These are phyloP conservation scores for Acanthochromis polyacanthus DNA, from an alignment of 2,113 vertebrate species.

Conservation along the genomic window DNA sequence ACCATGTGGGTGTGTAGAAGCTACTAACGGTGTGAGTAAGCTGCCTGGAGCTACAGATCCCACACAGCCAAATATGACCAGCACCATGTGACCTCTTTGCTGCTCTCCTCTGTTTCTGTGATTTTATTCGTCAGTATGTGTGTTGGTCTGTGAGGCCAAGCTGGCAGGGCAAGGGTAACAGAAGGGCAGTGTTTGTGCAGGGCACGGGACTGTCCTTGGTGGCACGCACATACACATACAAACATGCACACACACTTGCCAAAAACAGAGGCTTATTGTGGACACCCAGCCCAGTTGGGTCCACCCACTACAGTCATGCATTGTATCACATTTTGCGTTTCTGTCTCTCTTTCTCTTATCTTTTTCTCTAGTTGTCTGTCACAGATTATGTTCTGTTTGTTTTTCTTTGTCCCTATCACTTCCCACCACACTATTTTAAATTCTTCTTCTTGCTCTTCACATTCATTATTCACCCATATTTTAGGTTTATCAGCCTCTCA, in stretches of 20 bases:
- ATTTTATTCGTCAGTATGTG: constrained; percentile 53
- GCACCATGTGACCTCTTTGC: constrained; percentile 46
- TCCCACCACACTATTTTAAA: neutral
- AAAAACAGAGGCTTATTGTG: constrained; percentile 83
- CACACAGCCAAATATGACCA: constrained; percentile 40
- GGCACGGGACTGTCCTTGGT: constrained; percentile 76
- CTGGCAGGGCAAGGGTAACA: constrained; percentile 66
- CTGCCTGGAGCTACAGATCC: constrained; percentile 25
- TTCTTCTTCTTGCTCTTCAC: neutral
- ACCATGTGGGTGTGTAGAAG: neutral
- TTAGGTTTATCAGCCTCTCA: neutral
- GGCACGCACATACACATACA: constrained; percentile 62
- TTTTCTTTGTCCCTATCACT: neutral
- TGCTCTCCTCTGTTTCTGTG: constrained; percentile 34
- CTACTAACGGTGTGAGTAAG: constrained; percentile 32
- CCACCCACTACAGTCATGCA: constrained; percentile 71
- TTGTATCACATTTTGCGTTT: constrained; percentile 62
- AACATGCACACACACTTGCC: constrained; percentile 53
- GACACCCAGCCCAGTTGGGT: constrained; percentile 54
- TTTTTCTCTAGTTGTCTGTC: constrained; percentile 10
- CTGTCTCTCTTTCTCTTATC: constrained; percentile 25
- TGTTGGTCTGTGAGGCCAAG: constrained; percentile 43
- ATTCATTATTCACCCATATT: neutral
- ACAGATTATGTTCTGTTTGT: neutral
- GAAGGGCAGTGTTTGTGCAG: constrained; percentile 81